Base-by-base conservation (phyloP, 1,140 invertebrate species). In the Archivesica marissinica region DNA sequence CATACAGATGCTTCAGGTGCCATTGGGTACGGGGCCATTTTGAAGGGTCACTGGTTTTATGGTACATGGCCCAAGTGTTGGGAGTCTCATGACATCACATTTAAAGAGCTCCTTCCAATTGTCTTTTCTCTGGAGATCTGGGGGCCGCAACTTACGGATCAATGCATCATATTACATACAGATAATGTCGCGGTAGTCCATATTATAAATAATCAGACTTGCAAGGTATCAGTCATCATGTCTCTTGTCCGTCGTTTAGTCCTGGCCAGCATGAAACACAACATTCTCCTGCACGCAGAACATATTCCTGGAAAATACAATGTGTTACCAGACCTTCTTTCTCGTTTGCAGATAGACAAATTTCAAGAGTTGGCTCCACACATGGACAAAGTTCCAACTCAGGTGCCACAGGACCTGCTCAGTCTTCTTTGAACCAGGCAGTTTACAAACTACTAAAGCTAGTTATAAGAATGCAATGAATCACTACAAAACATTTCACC, bases 41-140 rank as follows among this genome's bases (percentile, higher is more conserved):
- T 76, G n/a, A 28, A 72, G 2, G 9, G 1, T 4, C 33, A 61
- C 39, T 66, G 70, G 72, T 75, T 86, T 75, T 25, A 61, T 64
- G 54, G 76, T 3, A 25, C 7, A 75, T 86, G 78, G 79, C 70
- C 54, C 17, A 2, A 9, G 1, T 13, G 17, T 38, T n/a, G 39
- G 39, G 2, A 15, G 44, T 17, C 41, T 28, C 25, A 35, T 13
- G n/a, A 75, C 47, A 86, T 86, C 9, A 86, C 77, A 44, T 50
- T 75, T 33, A 81, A 74, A 50, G 81, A 87, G 28, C 64, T 85
- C 33, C 61, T 87, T n/a, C 86, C 86, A 17, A 87, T 85, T n/a
- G 61, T 87, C 11, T 54, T 87, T n/a, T 59, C 80, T 0, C n/a
- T 80, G n/a, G 82, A 87, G 68, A 64, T 76, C 1, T 85, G 86